These are phyloP conservation scores for Cirrhinus mrigala DNA, from an alignment of 2,797 vertebrate species.

Conservation along the genomic window DNA sequence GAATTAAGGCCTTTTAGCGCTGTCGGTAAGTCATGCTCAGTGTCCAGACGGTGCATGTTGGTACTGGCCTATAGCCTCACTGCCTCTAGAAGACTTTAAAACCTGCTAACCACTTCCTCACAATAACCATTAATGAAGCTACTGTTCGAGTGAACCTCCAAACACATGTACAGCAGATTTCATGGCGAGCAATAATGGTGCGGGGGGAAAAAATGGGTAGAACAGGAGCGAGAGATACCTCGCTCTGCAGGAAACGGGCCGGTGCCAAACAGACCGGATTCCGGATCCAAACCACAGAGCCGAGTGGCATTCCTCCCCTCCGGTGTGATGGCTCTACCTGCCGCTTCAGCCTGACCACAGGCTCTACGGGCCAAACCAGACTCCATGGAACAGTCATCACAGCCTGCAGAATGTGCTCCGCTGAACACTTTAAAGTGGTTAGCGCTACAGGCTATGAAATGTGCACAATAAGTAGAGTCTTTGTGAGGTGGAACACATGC, in stretches of 20 bases:
- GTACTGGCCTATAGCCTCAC: conserved; percentile 41
- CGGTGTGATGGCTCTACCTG: conserved; percentile 60
- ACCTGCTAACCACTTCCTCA: conserved; percentile 57
- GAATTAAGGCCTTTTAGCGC: conserved; percentile 9
- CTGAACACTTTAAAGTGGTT: conserved; percentile 59
- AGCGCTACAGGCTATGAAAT: conserved; percentile 57
- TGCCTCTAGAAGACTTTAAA: conserved; percentile 39
- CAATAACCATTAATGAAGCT: conserved; percentile 66
- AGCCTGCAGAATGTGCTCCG: conserved; percentile 43
- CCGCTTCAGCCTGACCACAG: conserved; percentile 57
- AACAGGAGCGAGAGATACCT: conserved; percentile 40
- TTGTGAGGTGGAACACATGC: conserved; percentile 48
- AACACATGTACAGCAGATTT: conserved; percentile 66
- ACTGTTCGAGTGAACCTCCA: conserved; percentile 46
- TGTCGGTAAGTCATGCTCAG: conserved; percentile 16
- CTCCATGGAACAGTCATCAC: conserved; percentile 52
- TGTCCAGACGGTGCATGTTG: conserved; percentile 26
- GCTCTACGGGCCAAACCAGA: conserved; percentile 55
- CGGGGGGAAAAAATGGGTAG: neutral
- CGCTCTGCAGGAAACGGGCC: conserved; percentile 53
- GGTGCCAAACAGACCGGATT: conserved; percentile 58
- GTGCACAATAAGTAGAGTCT: conserved; percentile 57
- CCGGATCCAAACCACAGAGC: conserved; percentile 51
- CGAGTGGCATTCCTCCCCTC: conserved; percentile 59
- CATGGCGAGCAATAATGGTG: conserved; percentile 46